These are phyloP conservation scores for Lycodopsis pacificus DNA, from an alignment of 2,797 vertebrate species.

Conservation along the genomic window DNA sequence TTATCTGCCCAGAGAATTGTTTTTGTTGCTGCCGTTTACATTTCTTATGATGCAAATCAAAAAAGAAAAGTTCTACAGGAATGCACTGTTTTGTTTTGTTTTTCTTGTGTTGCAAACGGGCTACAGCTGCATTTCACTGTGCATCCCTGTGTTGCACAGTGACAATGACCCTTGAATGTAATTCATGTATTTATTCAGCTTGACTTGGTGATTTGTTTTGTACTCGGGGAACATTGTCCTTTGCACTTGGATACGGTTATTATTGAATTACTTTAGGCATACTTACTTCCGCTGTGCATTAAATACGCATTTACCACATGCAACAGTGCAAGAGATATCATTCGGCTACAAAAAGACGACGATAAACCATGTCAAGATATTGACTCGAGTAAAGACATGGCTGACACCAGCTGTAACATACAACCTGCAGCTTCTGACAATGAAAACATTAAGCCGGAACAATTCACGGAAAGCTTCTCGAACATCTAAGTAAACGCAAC, in stretches of 20 bases:
- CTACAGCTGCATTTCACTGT: too few species aligned
- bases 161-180: background rate
- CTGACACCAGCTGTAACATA: conserved; percentile 10
- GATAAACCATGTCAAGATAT: background rate
- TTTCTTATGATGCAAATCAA: too few species aligned
- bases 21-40: too few species aligned
- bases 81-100: too few species aligned
- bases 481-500: conserved; percentile 4
- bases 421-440: background rate
- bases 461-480: background rate
- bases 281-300: conserved; percentile 1
- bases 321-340: conserved; percentile 3
- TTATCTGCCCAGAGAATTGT: too few species aligned
- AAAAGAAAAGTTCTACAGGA: too few species aligned
- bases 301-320: conserved; percentile 6
- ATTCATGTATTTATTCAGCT: conserved; percentile 12
- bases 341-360: conserved; percentile 1
- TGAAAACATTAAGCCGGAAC: conserved; percentile 1
- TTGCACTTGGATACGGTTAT: background rate
- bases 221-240: background rate
- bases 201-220: background rate
- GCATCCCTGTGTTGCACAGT: background rate
- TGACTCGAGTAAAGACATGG: background rate
- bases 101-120: too few species aligned
- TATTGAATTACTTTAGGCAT: background rate